Conservation (phyloP, 2,113 vertebrate species). For the Isichthys henryi region DNA sequence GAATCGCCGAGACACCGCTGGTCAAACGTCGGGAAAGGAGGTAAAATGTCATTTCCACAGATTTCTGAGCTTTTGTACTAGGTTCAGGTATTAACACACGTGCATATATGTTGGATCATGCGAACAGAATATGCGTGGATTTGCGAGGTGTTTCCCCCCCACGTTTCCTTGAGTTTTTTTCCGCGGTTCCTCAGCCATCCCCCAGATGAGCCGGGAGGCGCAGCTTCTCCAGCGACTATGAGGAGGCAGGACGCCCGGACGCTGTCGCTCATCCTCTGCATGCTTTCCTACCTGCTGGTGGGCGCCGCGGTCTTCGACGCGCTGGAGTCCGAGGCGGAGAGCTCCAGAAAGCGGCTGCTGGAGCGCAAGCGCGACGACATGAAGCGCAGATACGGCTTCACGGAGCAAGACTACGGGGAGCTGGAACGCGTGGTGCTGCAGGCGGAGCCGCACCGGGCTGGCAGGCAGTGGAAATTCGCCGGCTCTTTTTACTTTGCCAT, state of each 20-base stretch:
- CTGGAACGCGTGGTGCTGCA: slow-evolving; percentile 71
- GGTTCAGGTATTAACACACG: neutral
- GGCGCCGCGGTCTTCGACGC: slow-evolving; percentile 82
- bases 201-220: neutral
- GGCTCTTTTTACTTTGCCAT: slow-evolving; percentile 88
- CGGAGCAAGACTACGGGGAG: slow-evolving; percentile 65
- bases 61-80: neutral
- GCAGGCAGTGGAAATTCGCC: slow-evolving; percentile 76
- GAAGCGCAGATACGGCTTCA: slow-evolving; percentile 69
- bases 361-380: slow-evolving; percentile 70
- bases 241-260: slow-evolving; percentile 72
- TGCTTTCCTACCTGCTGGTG: slow-evolving; percentile 73
- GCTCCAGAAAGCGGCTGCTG: slow-evolving; percentile 58
- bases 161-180: neutral
- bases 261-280: slow-evolving; percentile 71
- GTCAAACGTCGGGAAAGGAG: neutral
- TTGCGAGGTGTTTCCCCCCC: neutral
- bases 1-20: neutral
- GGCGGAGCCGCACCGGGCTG: slow-evolving; percentile 73
- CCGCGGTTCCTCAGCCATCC: neutral
- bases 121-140: neutral
- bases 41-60: neutral
- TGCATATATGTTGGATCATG: neutral
- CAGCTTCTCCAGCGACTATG: slow-evolving; percentile 46
- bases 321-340: slow-evolving; percentile 76